phyloP scores from a whole-genome alignment of 1,140 invertebrate species.

The Oreohelix idahoensis region DNA sequence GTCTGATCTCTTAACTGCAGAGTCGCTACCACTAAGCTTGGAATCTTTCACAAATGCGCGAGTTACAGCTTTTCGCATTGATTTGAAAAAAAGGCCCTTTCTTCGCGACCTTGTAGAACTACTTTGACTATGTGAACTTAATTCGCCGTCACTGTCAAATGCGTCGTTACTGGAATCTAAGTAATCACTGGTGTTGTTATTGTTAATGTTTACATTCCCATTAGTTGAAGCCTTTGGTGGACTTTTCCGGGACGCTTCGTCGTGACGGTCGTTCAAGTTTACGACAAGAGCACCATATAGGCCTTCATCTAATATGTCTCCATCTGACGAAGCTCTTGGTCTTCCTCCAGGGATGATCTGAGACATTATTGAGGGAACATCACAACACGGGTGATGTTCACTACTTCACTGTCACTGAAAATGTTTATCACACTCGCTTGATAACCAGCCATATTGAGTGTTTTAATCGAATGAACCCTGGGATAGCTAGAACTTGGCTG shows the following conservation, averaged over 20 bases:
- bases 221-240: background rate
- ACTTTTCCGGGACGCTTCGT: conserved; percentile 5
- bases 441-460: conserved; percentile 49
- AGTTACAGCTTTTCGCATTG: conserved; percentile 56
- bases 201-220: conserved; percentile 2
- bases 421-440: conserved; percentile 29
- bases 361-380: conserved; percentile 49
- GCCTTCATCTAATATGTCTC: conserved; percentile 58
- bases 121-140: conserved; percentile 15
- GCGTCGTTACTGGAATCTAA: background rate
- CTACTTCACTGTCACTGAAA: conserved; percentile 28
- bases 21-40: conserved; percentile 43
- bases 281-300: conserved; percentile 18
- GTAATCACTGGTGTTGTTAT: background rate
- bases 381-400: conserved; percentile 42
- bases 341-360: conserved; percentile 57
- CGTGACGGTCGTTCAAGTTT: conserved; percentile 10
- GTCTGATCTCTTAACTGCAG: conserved; percentile 28
- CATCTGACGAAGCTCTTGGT: conserved; percentile 62
- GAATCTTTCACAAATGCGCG: conserved; percentile 42
- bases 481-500: conserved; percentile 1
- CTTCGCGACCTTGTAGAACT: conserved; percentile 20
- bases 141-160: conserved; percentile 33
- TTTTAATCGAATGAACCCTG: background rate
- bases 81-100: conserved; percentile 54